These are phyloP conservation scores for Chironomus riparius DNA, from an alignment of 2,888 invertebrate genomes.

Conservation along the genomic window DNA sequence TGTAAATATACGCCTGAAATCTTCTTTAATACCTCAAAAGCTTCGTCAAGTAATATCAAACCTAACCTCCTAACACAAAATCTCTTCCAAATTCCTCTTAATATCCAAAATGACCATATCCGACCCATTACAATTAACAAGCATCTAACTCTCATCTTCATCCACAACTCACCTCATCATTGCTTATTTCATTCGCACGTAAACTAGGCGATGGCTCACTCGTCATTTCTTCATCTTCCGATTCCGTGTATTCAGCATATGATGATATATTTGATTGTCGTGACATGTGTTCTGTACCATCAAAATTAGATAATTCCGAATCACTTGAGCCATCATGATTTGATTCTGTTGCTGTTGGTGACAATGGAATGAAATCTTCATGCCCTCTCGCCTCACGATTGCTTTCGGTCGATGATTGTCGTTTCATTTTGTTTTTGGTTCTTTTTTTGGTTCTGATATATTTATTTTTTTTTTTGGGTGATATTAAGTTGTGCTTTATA, in stretches of 20 bases:
- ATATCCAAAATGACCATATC: too few species aligned
- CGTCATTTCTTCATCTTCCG: not conserved
- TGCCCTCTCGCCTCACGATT: not conserved
- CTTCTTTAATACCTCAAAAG: too few species aligned
- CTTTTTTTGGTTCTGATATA: too few species aligned
- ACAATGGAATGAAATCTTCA: not conserved
- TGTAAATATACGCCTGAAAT: too few species aligned
- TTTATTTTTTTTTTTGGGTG: not conserved
- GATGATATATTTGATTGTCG: slow-evolving; percentile 11
- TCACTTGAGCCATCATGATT: not conserved
- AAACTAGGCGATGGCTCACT: too few species aligned
- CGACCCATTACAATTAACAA: too few species aligned
- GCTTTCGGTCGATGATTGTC: not conserved
- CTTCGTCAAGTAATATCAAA: too few species aligned
- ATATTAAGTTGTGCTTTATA: not conserved
- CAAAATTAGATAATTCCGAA: not conserved
- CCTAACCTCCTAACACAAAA: too few species aligned
- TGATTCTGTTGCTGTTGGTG: not conserved
- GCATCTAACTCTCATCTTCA: too few species aligned
- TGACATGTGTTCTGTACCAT: not conserved
- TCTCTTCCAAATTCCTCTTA: too few species aligned
- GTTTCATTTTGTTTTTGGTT: not conserved
- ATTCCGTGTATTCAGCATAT: not conserved
- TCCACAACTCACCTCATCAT: too few species aligned
- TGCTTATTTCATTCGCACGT: too few species aligned